Evolutionary conservation across 2,797 vertebrate species (phyloP), one percentile per base, ranked within the genome.

Genomic region (Notamacropus eugenii): DNA sequence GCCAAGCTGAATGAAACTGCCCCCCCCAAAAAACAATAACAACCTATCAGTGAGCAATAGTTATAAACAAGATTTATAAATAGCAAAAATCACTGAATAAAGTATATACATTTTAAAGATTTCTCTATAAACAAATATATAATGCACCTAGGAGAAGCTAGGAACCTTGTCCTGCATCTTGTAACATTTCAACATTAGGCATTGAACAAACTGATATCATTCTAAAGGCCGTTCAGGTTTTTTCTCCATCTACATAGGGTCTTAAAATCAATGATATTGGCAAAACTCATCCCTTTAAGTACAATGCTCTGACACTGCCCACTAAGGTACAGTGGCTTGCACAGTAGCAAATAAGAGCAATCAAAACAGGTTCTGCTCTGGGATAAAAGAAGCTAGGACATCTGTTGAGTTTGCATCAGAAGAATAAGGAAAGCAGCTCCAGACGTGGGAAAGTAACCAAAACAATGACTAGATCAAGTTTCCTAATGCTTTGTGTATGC

Each of bases 61-160:
- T 98, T 97, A 98, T 97, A 98, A 94, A 96, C 82, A 93, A 98
- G 94, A 98, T 98, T 99, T 98, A 99, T 99, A 99, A 99, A 99
- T 99, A 99, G 98, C 98, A 98, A 99, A 52, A 98, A 98, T 98
- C 95, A 98, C 96, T 98, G 98, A 98, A 98, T 98, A 98, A 98
- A 99, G 98, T 99, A 99, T 99, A 98, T 99, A 99, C 98, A 99
- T 97, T 98, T 98, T 98, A 97, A 98, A 98, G 97, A 96, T 98
- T 97, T 98, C 96, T 96, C 97, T 98, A 98, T 98, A 98, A 98
- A 99, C 98, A 99, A 98, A 98, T 98, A 99, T 97, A 98, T 98
- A 98, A 98, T 99, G 97, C 95, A 98, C 97, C 96, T 98, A 98
- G 93, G 94, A 98, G 97, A 98, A 98, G 98, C 95, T 97, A 97